Conservation (phyloP, 2,797 vertebrate species). For the Microctenopoma lineatum region DNA sequence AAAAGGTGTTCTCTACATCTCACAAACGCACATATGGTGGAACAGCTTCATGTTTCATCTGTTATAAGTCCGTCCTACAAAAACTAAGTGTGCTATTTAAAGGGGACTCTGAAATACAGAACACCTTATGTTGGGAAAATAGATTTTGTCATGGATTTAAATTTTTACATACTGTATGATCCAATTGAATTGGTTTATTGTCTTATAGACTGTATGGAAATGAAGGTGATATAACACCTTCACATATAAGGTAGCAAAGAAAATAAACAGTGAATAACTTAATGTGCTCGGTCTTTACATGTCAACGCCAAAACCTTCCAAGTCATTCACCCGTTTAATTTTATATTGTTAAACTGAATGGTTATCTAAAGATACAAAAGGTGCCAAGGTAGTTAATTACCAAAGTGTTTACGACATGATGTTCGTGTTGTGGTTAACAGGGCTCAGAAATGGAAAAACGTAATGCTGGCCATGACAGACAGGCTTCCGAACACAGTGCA, state of each 20-base stretch:
- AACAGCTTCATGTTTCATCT: conserved; percentile 8
- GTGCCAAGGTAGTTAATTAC: too few species aligned
- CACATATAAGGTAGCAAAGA: not conserved
- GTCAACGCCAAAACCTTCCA: not conserved
- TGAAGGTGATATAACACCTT: not conserved
- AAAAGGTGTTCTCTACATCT: not conserved
- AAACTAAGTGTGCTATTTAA: not conserved
- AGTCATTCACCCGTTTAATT: not conserved
- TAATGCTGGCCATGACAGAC: too few species aligned
- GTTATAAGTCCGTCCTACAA: conserved; percentile 5
- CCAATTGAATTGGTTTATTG: conserved; percentile 6
- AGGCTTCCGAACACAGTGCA: too few species aligned
- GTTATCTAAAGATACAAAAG: too few species aligned
- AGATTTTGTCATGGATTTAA: not conserved
- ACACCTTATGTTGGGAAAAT: not conserved
- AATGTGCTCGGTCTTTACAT: not conserved
- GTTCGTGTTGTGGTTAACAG: too few species aligned
- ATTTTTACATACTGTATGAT: conserved; percentile 1
- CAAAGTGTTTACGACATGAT: too few species aligned
- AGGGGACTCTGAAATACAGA: not conserved
- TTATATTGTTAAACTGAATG: too few species aligned
- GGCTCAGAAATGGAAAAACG: too few species aligned
- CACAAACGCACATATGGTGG: conserved; percentile 9
- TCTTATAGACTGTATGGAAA: not conserved
- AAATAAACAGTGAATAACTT: conserved; percentile 17